Evolutionary conservation across 2,797 vertebrate genomes (phyloP).

Genomic region (Denticeps clupeoides): DNA sequence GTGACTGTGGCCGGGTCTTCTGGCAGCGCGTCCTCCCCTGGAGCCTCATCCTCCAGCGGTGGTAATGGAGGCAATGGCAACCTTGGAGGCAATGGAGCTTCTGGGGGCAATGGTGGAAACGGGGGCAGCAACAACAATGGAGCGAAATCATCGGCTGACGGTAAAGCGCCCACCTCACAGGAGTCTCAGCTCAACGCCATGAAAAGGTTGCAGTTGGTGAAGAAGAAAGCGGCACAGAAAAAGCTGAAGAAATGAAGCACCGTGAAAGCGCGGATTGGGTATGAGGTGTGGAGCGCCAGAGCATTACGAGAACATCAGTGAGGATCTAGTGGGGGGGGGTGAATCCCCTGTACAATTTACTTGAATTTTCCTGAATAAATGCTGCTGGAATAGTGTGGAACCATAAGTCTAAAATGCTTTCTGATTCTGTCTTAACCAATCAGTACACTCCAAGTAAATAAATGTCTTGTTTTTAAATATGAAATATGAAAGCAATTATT

Average conservation of each 20-base stretch:
- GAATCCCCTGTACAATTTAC: neutral
- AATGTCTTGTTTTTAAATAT: slow-evolving; percentile 42
- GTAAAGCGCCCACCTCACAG: slow-evolving; percentile 84
- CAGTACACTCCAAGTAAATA: slow-evolving; percentile 26
- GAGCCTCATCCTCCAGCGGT: slow-evolving; percentile 37
- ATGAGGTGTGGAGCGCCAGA: neutral
- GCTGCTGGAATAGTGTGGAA: slow-evolving; percentile 38
- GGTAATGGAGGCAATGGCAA: slow-evolving; percentile 8
- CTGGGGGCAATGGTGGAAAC: slow-evolving; percentile 43
- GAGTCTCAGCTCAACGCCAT: slow-evolving; percentile 93
- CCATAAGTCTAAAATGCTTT: slow-evolving; percentile 27
- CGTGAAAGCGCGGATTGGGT: neutral
- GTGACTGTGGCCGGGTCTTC: slow-evolving; percentile 58
- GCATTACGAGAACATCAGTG: too few relatives aligned
- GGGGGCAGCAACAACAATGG: slow-evolving; percentile 39
- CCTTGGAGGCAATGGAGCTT: slow-evolving; percentile 42
- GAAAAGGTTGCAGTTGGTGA: slow-evolving; percentile 91
- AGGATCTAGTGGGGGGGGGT: neutral
- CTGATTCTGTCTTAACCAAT: slow-evolving; percentile 36
- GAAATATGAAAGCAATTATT: slow-evolving; percentile 34
- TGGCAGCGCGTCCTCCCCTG: slow-evolving; percentile 41
- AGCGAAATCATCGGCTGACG: slow-evolving; percentile 57
- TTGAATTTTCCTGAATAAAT: slow-evolving; percentile 44
- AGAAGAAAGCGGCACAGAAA: slow-evolving; percentile 97
- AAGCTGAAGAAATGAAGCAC: slow-evolving; percentile 86